A percentile compares a stretch with the other conserved stretches of the same genome.
Evolutionary conservation across 2,797 vertebrate species (phyloP).

Genomic region (Ctenosaura bakeri): DNA sequence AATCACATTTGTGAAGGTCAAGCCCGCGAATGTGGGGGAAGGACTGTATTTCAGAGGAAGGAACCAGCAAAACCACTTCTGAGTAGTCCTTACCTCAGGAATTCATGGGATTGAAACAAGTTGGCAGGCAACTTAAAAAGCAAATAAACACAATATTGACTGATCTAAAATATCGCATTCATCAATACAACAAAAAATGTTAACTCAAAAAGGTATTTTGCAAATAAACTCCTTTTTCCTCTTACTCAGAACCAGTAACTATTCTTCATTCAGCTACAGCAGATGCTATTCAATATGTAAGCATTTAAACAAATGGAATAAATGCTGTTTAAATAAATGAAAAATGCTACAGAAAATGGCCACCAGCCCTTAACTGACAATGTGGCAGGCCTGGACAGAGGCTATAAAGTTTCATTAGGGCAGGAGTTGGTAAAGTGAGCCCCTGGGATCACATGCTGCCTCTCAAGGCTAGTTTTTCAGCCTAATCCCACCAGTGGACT

Average conservation of each 20-base stretch:
- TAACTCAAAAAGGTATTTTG: background rate
- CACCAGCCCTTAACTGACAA: conserved; percentile 3
- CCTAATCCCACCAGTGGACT: no score
- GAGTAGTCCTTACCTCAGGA: no score
- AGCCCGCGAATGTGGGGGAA: no score
- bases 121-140: no score
- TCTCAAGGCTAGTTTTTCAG: no score
- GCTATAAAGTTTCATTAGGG: background rate
- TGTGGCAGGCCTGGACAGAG: background rate
- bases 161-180: background rate
- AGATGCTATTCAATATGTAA: background rate
- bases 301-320: background rate
- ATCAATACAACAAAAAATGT: background rate
- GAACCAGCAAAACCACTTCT: no score
- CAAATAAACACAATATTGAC: background rate
- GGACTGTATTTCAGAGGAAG: no score
- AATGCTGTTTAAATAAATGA: background rate
- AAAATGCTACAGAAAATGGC: no score
- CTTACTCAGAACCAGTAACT: background rate
- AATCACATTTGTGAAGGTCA: no score
- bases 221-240: background rate
- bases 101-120: no score
- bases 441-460: no score
- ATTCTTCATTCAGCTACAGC: conserved; percentile 4
- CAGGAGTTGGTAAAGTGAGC: no score